These are phyloP conservation scores for Priapulus caudatus DNA, from an alignment of 2,888 invertebrate genomes.

Conservation along the genomic window DNA sequence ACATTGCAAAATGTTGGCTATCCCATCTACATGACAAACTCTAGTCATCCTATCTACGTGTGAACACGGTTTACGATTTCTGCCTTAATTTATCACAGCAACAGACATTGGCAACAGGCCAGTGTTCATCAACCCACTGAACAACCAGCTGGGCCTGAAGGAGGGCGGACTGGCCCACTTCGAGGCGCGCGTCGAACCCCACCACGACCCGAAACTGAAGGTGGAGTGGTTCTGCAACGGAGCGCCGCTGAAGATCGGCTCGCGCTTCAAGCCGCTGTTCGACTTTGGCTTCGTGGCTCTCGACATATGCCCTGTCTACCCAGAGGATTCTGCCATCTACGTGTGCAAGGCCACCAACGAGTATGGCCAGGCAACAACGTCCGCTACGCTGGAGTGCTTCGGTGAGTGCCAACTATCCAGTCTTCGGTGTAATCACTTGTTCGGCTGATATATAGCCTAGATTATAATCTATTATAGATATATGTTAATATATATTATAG, in stretches of 20 bases:
- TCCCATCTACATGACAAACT: too few species aligned
- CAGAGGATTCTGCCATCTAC: conserved; percentile 92
- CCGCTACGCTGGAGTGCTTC: conserved; percentile 47
- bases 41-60: too few species aligned
- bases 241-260: conserved; percentile 76
- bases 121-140: background rate
- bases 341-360: conserved; percentile 88
- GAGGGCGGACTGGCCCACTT: conserved; percentile 80
- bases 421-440: too few species aligned
- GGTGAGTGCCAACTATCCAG: conserved; percentile 25
- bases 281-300: conserved; percentile 95
- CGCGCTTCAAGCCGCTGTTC: conserved; percentile 75
- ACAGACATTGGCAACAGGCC: background rate
- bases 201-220: conserved; percentile 74
- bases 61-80: too few species aligned
- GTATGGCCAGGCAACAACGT: conserved; percentile 83
- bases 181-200: conserved; percentile 73
- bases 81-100: too few species aligned
- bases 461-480: too few species aligned
- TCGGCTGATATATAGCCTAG: too few species aligned
- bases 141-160: conserved; percentile 8
- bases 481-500: too few species aligned
- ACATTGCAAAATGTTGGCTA: too few species aligned
- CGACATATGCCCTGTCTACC: conserved; percentile 87
- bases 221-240: conserved; percentile 87